These are phyloP conservation scores for Lacerta agilis DNA, from an alignment of 2,797 vertebrate genomes.

Conservation along the genomic window DNA sequence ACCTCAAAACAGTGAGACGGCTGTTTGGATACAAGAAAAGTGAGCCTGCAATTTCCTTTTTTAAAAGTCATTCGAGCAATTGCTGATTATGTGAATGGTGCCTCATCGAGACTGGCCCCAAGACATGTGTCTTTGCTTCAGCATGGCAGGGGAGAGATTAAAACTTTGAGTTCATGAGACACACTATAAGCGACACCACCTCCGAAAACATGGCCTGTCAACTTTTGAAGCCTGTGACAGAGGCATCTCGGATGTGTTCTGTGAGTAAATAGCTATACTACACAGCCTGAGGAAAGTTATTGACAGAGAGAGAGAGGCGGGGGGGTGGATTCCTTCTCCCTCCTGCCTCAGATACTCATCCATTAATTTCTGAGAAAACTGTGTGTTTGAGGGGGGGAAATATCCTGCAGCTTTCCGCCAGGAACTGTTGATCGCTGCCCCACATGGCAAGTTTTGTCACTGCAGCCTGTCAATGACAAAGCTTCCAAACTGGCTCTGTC, in stretches of 20 bases:
- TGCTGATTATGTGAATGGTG: neutral
- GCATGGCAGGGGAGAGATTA: neutral
- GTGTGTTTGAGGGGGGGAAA: neutral
- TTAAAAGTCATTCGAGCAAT: too few relatives aligned
- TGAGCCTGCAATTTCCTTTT: too few relatives aligned
- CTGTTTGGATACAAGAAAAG: too few relatives aligned
- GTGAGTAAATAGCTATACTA: neutral
- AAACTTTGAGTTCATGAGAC: neutral
- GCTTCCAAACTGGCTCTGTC: too few relatives aligned
- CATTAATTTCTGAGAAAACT: neutral
- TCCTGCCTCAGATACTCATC: neutral
- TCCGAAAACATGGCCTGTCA: neutral
- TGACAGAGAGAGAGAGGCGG: neutral
- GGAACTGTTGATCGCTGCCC: too few relatives aligned
- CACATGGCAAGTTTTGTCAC: too few relatives aligned
- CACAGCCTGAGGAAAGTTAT: neutral
- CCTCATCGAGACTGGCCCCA: too few relatives aligned
- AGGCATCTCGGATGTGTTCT: neutral
- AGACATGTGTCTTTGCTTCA: neutral
- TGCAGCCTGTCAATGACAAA: too few relatives aligned
- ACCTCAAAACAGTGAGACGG: too few relatives aligned
- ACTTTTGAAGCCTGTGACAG: neutral
- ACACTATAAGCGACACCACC: neutral
- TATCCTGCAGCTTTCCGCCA: neutral
- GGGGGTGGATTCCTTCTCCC: neutral